Evolutionary conservation across 2,113 vertebrate genomes (phyloP), one percentile per base, ranked within the genome.

Genomic region (Thinocorus orbignyianus): DNA sequence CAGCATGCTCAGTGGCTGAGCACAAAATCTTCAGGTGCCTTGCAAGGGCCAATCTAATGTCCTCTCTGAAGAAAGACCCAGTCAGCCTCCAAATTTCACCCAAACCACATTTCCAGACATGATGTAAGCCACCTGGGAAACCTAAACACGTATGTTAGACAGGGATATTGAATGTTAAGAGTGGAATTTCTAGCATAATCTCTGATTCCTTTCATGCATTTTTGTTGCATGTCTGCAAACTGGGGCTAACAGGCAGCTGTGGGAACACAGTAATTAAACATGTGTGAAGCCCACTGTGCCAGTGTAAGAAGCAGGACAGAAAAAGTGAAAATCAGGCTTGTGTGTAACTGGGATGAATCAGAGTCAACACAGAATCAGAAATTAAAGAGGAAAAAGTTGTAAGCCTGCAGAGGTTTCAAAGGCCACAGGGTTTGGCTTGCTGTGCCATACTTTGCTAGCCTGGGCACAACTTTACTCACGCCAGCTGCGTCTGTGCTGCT

Each of bases 1-100:
- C 35, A 25, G 24, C 14, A 20, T 3, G 14, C 0, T 0, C 31
- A 25, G 42, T 0, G 4, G 7, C 35, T 20, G 10, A 1, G 2
- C 51, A 23, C 46, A 66, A 33, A 54, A 44, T 35, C n/a, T 62
- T 20, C 37, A 46, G 10, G 46, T 35, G 49, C 24, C 14, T 33
- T 51, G 48, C 46, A 61, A 87, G 17, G 66, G 39, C 30, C 65
- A 46, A 58, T 30, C 18, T 35, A 17, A 60, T 31, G 60, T 49
- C 28, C 28, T 68, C 11, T 8, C 46, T 66, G 52, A 78, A 37
- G 22, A 41, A 81, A 61, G 64, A 25, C 58, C 35, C 54, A 15
- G 10, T 26, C 44, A 60, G 26, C 41, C 41, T 55, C 31, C 31
- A 44, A n/a, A 30, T 55, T 30, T 62, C 58, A 81, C 46, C 46